Evolutionary conservation across 2,888 invertebrate genomes (phyloP), one percentile per base, ranked within the genome.

Genomic region (Lumbricus terrestris): DNA sequence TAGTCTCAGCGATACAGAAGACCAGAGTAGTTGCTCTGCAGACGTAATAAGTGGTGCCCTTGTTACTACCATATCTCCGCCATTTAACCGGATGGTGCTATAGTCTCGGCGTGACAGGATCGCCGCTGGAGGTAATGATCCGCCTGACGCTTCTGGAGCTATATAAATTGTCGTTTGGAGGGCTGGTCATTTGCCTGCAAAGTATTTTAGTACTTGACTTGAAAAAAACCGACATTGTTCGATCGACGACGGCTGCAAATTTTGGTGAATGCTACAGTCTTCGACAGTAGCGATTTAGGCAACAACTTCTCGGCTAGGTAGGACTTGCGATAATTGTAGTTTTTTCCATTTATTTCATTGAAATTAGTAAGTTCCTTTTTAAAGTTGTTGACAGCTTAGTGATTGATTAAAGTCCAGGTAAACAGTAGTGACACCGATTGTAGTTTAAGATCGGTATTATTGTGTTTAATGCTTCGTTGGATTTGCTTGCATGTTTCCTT

Each of bases 1-100:
- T 69, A 69, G 69, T 69, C 69, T 69, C n/a, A 69, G 69, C 69
- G 69, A 69, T 69, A 69, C 69, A 69, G 69, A 69, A 69, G 69
- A 69, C n/a, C 69, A 69, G 69, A 69, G n/a, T 69, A 69, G 69
- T 16, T n/a, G 16, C 11, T 69, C 69, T 69, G 69, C 6, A 69
- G 69, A 69, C n/a, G 69, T n/a, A 69, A 69, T 69, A 29, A 69
- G 69, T 69, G 69, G 69, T 69, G 69, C 69, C 69, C 69, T 69
- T 69, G 69, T 69, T 69, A 69, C 69, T 69, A 69, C 69, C 69
- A 69, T 69, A 69, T 69, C 69, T 69, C 69, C 69, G 29, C 69
- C 69, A 16, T 69, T 69, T 69, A 69, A 69, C 69, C 69, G 69
- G 69, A 69, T 69, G 69, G 69, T 69, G 69, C 69, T 69, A 69